These are phyloP conservation scores for Nasonovia ribisnigri DNA, from an alignment of 2,888 invertebrate genomes.

Conservation along the genomic window DNA sequence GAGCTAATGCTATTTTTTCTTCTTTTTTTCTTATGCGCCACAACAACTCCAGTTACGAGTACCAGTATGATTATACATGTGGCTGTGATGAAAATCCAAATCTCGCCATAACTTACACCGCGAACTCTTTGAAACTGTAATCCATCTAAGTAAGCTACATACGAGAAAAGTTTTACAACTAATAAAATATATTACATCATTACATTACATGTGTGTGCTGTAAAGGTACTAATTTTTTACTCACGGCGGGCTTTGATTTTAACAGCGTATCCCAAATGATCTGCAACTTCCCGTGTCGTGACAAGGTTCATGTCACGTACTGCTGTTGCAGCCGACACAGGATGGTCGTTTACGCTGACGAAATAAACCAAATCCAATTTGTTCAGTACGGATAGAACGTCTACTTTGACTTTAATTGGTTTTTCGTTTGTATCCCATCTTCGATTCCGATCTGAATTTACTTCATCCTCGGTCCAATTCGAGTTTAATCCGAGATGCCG, in stretches of 20 bases:
- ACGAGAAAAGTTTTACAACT: neutral
- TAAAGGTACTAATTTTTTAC: neutral
- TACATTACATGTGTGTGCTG: too few species aligned
- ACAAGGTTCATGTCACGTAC: slow-evolving; percentile 87
- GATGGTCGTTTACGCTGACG: slow-evolving; percentile 83
- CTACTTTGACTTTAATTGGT: slow-evolving; percentile 68
- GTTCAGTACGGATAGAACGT: slow-evolving; percentile 67
- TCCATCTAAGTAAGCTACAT: slow-evolving; percentile 47
- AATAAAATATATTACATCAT: neutral
- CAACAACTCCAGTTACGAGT: neutral
- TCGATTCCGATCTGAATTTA: slow-evolving; percentile 59
- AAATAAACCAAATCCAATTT: slow-evolving; percentile 77
- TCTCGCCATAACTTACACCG: neutral
- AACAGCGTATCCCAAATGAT: slow-evolving; percentile 81
- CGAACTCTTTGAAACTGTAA: slow-evolving; percentile 24
- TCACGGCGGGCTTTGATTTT: slow-evolving; percentile 89
- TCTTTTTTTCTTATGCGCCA: slow-evolving; percentile 45
- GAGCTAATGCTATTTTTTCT: slow-evolving; percentile 51
- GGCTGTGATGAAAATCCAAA: slow-evolving; percentile 28
- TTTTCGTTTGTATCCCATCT: slow-evolving; percentile 64
- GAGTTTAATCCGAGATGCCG: slow-evolving; percentile 79
- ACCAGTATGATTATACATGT: neutral
- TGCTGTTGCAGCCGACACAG: slow-evolving; percentile 84
- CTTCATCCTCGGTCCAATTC: slow-evolving; percentile 71
- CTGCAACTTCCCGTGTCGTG: slow-evolving; percentile 81